Conservation (phyloP, 2,113 vertebrate genomes). For the Myanophis thanlyinensis region DNA sequence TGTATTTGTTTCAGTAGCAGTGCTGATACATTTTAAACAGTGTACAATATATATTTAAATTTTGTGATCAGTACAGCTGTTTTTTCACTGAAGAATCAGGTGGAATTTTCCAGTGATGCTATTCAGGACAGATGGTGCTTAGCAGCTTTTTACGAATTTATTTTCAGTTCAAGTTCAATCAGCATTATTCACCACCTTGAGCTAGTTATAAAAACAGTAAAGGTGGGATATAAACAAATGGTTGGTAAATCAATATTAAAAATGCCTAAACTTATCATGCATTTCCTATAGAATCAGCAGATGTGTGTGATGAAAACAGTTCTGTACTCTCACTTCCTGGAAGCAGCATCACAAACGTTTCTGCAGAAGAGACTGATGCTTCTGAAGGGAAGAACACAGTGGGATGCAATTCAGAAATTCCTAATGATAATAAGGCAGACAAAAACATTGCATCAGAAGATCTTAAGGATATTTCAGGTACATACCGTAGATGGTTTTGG, state of each 20-base stretch:
- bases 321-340: constrained; percentile 71
- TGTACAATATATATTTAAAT: not conserved
- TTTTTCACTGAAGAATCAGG: not conserved
- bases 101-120: constrained; percentile 9
- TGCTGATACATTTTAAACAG: not conserved
- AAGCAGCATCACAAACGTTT: constrained; percentile 74
- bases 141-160: constrained; percentile 50
- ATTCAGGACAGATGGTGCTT: constrained; percentile 17
- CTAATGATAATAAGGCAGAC: constrained; percentile 73
- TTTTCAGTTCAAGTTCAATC: constrained; percentile 47
- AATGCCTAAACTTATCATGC: constrained; percentile 75
- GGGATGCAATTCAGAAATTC: constrained; percentile 70
- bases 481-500: constrained; percentile 61
- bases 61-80: not conserved
- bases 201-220: not conserved
- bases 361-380: constrained; percentile 75
- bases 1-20: not conserved
- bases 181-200: constrained; percentile 5
- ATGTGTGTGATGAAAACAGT: constrained; percentile 78
- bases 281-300: constrained; percentile 79
- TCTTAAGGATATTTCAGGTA: constrained; percentile 84
- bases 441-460: constrained; percentile 75
- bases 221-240: not conserved
- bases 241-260: constrained; percentile 54
- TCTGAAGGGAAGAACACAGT: constrained; percentile 79